Percentiles rank a stretch among this genome's conserved stretches.
phyloP scores from a whole-genome alignment of 2,888 invertebrate genomes.

The Cantharis lateralis region DNA sequence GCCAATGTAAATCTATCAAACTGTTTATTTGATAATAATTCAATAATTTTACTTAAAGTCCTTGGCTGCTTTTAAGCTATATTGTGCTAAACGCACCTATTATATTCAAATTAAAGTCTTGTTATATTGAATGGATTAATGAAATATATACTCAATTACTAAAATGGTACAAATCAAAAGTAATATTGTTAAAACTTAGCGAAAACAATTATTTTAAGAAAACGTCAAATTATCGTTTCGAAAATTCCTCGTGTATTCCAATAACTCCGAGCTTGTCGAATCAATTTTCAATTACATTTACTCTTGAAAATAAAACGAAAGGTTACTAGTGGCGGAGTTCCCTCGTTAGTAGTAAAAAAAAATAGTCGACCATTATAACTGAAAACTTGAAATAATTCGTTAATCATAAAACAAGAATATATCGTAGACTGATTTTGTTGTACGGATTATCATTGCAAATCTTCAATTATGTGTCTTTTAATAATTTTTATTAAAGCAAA shows the following conservation, averaged over 20 bases:
- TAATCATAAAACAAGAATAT: background rate
- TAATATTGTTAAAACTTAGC: too few species aligned
- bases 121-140: too few species aligned
- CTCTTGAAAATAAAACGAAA: background rate
- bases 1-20: too few species aligned
- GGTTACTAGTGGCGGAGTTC: background rate
- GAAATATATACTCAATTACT: too few species aligned
- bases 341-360: background rate
- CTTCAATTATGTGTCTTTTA: background rate
- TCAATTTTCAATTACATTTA: background rate
- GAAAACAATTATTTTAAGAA: background rate
- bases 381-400: background rate
- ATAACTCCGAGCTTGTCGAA: background rate
- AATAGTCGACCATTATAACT: background rate
- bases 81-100: too few species aligned
- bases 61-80: too few species aligned
- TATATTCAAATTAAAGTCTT: too few species aligned
- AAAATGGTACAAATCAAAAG: too few species aligned
- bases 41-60: too few species aligned
- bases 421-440: too few species aligned
- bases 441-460: background rate
- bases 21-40: too few species aligned
- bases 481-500: background rate
- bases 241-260: background rate
- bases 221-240: background rate